Evolutionary conservation across 1,140 invertebrate genomes (phyloP), one percentile per base, ranked within the genome.

Genomic region (Aphaenogaster floridana): DNA sequence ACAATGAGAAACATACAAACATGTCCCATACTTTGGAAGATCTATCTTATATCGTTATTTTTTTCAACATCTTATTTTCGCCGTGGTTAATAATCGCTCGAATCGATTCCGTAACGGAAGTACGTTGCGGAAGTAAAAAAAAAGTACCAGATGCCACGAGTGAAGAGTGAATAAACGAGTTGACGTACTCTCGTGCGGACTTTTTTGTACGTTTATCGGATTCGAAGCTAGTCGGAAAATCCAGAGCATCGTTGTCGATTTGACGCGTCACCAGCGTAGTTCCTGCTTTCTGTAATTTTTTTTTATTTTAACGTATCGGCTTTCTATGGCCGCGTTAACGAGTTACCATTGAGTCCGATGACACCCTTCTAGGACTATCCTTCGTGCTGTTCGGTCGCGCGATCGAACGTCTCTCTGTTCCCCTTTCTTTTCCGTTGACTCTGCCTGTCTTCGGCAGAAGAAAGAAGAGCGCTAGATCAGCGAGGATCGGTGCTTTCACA

Each of bases 241-340:
- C 80, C 69, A 61, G 54, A 74, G 54, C 74, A 63, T 85, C 61
- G 61, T 36, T 57, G 79, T 80, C 48, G 57, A 77, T 64, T 64
- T 57, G 34, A 52, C 34, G 72, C 83, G 74, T 63, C 45, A 45
- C 63, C 42, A 9, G 36, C 48, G 83, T 66, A 52, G 48, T 57
- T 80, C 78, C 84, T 80, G 28, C 83, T 66, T 86, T 74, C 80
- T 83, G 80, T 83, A 84, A 61, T 76, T 84, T 84, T 83, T 80
- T 74, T 76, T 84, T 78, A 61, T 78, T 64, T 64, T 64, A 42
- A 61, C 54, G 69, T 84, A 84, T 84, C 80, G 80, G 80, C 54
- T 84, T 87, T 88, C 88, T 89, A 90, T 90, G 71, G 87, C 42
- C 83, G 57, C 64, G 87, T 88, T 90, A 90, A 90, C 89, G 89